Percentiles rank a stretch among this genome's conserved stretches.
Evolutionary conservation across 2,113 vertebrate genomes (phyloP).

Genomic region (Hyaena hyaena): DNA sequence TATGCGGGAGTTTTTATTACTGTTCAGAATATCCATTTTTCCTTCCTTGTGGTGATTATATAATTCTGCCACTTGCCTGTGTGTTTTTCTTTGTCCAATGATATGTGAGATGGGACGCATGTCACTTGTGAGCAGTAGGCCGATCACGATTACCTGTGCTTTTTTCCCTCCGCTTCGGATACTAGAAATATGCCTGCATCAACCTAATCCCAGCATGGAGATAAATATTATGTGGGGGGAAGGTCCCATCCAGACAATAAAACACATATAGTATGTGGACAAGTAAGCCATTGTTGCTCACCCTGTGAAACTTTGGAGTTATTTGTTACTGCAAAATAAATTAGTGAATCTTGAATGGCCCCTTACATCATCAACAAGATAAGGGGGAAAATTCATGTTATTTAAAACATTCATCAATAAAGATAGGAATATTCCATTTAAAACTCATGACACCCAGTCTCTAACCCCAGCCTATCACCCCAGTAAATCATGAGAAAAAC

Average conservation of each 20-base stretch:
- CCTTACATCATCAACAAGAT: neutral
- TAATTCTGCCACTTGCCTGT: neutral
- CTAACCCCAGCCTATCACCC: neutral
- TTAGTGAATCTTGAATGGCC: neutral
- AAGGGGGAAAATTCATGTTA: neutral
- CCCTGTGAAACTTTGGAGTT: neutral
- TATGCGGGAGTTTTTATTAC: neutral
- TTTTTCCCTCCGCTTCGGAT: neutral
- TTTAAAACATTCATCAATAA: neutral
- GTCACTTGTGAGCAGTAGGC: neutral
- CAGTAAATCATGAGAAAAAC: neutral
- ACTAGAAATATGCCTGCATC: neutral
- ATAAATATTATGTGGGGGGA: neutral
- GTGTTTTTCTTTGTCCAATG: neutral
- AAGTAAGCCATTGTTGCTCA: neutral
- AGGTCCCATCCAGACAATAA: neutral
- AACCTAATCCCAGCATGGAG: neutral
- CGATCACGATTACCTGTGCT: neutral
- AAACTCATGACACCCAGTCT: neutral
- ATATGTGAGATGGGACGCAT: neutral
- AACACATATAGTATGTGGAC: neutral
- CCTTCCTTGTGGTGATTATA: neutral
- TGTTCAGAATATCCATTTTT: neutral
- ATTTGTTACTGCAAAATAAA: neutral
- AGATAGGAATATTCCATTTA: neutral